Evolutionary conservation across 2,888 invertebrate species (phyloP), one percentile per base, ranked within the genome.

Genomic region (Amiota communis): DNA sequence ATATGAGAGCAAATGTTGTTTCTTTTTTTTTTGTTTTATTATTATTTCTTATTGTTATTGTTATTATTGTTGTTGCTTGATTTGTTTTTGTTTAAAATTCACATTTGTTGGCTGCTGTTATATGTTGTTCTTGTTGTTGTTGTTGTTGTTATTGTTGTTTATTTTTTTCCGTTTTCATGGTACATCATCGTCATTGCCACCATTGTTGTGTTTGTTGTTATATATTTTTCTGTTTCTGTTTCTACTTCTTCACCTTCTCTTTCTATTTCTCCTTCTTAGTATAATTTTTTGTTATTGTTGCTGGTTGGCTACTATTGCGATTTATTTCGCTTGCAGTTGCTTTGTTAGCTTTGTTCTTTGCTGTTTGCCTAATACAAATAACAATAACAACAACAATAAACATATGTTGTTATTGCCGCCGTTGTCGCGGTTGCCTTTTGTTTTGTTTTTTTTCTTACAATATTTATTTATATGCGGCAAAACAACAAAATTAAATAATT

Each of bases 341-440:
- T 23, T 67, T 20, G 23, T 51, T 17, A 15, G 20, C 49, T 20
- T 11, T 51, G 67, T 51, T 20, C 46, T 67, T 67, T 80, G 79
- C 80, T 80, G 80, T 74, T 80, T 80, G 79, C 79, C 81, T 80
- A 80, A 80, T 80, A 80, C 79, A 75, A 79, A 71, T 67, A 67
- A 67, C 67, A 67, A 67, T 47, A 67, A 67, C 49, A 51, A 53
- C 53, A 51, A 71, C 64, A 61, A 51, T 46, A 48, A 78, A n/a
- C 64, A 47, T 64, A 9, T 47, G 67, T 67, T 67, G 67, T 67
- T 49, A 4, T 59, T 59, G 59, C 59, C 8, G 36, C 36, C 36
- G 36, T 6, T 36, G 3, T 3, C 23, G 23, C 23, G 23, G 23
- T 36, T 36, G 36, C 36, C 36, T 36, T 36, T 36, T 36, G 36